phyloP scores from a whole-genome alignment of 2,113 vertebrate genomes.

The Anguilla japonica region DNA sequence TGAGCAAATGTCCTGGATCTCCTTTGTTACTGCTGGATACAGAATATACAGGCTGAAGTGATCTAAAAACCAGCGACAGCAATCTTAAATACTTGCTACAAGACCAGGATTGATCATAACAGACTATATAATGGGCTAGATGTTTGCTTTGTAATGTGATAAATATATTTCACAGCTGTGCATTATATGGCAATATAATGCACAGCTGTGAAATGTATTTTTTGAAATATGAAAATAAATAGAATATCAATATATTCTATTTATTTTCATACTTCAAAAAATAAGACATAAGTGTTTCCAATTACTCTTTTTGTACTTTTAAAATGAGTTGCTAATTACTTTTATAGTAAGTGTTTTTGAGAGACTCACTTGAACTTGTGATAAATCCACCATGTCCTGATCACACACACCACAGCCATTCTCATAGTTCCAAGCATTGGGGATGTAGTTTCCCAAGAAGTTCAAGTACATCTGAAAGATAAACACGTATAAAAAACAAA shows the following conservation, averaged over 20 bases:
- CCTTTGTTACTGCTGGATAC: conserved; percentile 54
- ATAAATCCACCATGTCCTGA: conserved; percentile 79
- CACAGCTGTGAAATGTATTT: too few relatives aligned
- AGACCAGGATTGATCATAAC: neutral
- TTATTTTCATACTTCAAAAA: too few relatives aligned
- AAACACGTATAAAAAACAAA: conserved; percentile 7
- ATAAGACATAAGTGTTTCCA: too few relatives aligned
- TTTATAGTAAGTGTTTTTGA: conserved; percentile 3
- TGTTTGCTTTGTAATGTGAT: too few relatives aligned
- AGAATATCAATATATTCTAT: too few relatives aligned
- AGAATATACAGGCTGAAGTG: neutral
- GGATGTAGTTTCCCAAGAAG: conserved; percentile 93
- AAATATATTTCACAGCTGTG: too few relatives aligned
- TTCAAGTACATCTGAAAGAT: conserved; percentile 86
- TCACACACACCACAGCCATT: conserved; percentile 85
- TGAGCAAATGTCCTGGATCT: conserved; percentile 36
- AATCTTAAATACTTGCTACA: neutral
- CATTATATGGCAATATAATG: too few relatives aligned
- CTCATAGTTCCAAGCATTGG: conserved; percentile 89
- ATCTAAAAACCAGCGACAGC: conserved; percentile 19
- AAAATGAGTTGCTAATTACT: too few relatives aligned
- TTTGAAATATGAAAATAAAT: too few relatives aligned
- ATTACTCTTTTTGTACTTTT: too few relatives aligned
- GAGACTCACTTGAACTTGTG: conserved; percentile 79
- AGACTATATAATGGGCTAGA: neutral